These are phyloP conservation scores for Chromoteleia sp. DNA, from an alignment of 2,888 invertebrate genomes.

Conservation along the genomic window DNA sequence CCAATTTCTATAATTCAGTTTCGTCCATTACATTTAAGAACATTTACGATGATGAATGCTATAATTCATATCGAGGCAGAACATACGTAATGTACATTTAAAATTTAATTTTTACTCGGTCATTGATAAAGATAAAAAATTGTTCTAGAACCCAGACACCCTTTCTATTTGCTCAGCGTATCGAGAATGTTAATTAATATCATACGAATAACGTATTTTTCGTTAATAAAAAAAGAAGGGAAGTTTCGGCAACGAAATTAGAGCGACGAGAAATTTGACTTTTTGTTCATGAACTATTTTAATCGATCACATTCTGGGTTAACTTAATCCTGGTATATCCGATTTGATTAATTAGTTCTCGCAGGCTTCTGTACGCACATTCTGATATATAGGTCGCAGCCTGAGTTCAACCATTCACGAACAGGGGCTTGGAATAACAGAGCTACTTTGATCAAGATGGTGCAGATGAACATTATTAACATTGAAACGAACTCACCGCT, in stretches of 20 bases:
- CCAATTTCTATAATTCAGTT: background rate
- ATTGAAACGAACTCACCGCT: slow-evolving; percentile 33
- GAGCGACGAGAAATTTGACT: slow-evolving; percentile 49
- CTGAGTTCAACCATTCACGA: slow-evolving; percentile 74
- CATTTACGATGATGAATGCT: too few species aligned
- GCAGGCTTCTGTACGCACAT: slow-evolving; percentile 53
- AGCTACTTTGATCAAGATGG: slow-evolving; percentile 42
- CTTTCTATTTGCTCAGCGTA: background rate
- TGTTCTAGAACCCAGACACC: background rate
- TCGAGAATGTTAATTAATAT: too few species aligned
- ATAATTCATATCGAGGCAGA: too few species aligned
- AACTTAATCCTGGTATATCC: slow-evolving; percentile 74
- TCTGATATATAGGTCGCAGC: slow-evolving; percentile 74
- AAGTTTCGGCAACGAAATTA: too few species aligned
- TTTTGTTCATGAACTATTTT: slow-evolving; percentile 78
- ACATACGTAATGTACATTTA: too few species aligned
- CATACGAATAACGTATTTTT: too few species aligned
- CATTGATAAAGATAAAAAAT: background rate
- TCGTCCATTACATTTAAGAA: too few species aligned
- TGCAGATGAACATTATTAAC: slow-evolving; percentile 54
- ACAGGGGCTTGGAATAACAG: slow-evolving; percentile 66
- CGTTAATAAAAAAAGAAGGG: background rate
- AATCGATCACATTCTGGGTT: slow-evolving; percentile 75
- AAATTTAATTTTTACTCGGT: background rate
- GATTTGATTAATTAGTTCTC: slow-evolving; percentile 76